Conservation (phyloP, 2,888 invertebrate genomes). For the Colletes collaris region DNA sequence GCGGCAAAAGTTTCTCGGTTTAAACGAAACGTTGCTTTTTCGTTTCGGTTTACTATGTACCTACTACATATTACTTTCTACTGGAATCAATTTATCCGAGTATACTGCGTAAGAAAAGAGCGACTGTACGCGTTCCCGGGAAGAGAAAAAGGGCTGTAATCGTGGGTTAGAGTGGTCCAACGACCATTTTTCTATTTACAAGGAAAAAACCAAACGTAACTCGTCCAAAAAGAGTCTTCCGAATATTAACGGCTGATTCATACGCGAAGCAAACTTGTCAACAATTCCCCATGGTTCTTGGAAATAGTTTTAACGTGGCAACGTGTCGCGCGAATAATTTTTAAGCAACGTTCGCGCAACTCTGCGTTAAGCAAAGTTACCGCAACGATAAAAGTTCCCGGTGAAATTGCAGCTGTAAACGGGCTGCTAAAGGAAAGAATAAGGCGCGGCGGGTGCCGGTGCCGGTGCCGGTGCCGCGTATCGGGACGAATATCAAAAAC, state of each 20-base stretch:
- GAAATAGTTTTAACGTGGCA: constrained; percentile 7
- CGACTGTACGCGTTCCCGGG: no score
- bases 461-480: no score
- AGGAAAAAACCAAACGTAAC: no score
- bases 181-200: no score
- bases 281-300: neutral
- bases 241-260: neutral
- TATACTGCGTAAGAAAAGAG: no score
- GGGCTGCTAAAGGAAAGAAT: constrained; percentile 11
- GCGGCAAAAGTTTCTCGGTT: constrained; percentile 35
- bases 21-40: constrained; percentile 38
- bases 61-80: no score
- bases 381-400: constrained; percentile 26
- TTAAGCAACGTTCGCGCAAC: constrained; percentile 6
- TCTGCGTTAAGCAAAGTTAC: constrained; percentile 7
- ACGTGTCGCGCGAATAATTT: constrained; percentile 1
- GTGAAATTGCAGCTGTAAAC: constrained; percentile 10
- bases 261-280: constrained; percentile 10
- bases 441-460: neutral
- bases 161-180: no score
- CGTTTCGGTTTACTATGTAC: neutral
- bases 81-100: no score
- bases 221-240: no score
- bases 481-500: constrained; percentile 31
- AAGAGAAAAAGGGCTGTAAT: no score